These are phyloP conservation scores for Augochlora pura DNA, from an alignment of 1,140 invertebrate species.

Conservation along the genomic window DNA sequence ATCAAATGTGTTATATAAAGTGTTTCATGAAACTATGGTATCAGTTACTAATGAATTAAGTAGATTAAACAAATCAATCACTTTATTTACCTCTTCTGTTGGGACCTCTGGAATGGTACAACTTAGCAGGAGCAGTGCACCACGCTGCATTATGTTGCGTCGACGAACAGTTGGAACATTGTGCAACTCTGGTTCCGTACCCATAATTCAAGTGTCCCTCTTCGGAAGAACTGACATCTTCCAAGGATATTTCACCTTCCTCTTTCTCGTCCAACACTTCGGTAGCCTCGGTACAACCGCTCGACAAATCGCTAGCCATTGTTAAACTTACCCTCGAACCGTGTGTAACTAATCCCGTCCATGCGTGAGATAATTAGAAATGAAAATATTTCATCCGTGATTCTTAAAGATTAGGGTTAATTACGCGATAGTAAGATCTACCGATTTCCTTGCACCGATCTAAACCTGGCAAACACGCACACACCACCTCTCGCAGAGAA, in stretches of 20 bases:
- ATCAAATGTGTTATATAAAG: background rate
- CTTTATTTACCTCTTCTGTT: conserved; percentile 66
- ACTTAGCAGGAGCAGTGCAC: conserved; percentile 54
- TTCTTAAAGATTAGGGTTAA: conserved; percentile 33
- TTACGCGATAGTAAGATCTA: conserved; percentile 17
- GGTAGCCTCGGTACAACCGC: conserved; percentile 69
- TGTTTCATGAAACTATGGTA: background rate
- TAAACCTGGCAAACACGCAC: conserved; percentile 3
- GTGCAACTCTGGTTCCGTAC: conserved; percentile 42
- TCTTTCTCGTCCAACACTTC: conserved; percentile 74
- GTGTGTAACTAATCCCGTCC: conserved; percentile 23
- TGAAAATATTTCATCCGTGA: background rate
- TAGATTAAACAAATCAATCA: background rate
- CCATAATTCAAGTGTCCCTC: conserved; percentile 67
- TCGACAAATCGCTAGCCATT: conserved; percentile 76
- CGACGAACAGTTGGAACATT: conserved; percentile 62
- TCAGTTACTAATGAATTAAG: background rate
- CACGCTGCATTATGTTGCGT: conserved; percentile 57
- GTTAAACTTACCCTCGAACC: conserved; percentile 60
- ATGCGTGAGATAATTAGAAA: conserved; percentile 19
- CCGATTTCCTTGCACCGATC: conserved; percentile 2
- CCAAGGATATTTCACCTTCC: conserved; percentile 77
- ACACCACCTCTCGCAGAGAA: background rate
- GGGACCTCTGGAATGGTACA: conserved; percentile 47
- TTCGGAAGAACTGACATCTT: conserved; percentile 78